Evolutionary conservation across 2,113 vertebrate species (phyloP), one percentile per base, ranked within the genome.

Genomic region (Zeus faber): DNA sequence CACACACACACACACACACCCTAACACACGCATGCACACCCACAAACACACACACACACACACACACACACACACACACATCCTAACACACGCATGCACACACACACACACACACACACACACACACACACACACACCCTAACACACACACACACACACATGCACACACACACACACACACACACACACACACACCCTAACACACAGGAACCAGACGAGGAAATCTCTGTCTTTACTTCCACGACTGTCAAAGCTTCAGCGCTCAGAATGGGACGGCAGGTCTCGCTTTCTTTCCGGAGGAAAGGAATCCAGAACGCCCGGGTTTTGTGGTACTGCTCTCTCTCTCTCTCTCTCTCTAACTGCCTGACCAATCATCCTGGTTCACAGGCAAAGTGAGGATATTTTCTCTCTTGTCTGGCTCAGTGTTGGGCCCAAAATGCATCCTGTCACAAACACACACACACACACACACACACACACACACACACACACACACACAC

Each of bases 361-460:
- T 47, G 46, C 48, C 68, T 67, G 63, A 69, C 79, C 74, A 23
- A 74, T 72, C 45, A 35, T 54, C 65, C 31, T 11, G 21, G 31
- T 62, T 75, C 73, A 58, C 62, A 68, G 62, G 49, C 11, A 23
- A 62, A 51, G 11, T n/a, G 7, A 70, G 55, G 58, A 65, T 60
- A 41, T n/a, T 53, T 62, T 26, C 46, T 46, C 39, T 54, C 21
- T 65, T 62, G 31, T 63, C 58, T 60, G 57, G 41, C 62, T 47
- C 57, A 51, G 62, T 68, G 46, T 70, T 39, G 0, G 14, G 65
- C 58, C 77, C 60, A 70, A 81, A 85, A 69, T 70, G 80, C 58
- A 21, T 18, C 5, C 5, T 9, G 17, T 20, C 6, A 6, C 33
- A 37, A 11, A 37, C 33, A 37, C 33, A 14, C 33, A 37, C 33